Conservation (phyloP, 2,888 invertebrate species). For the Mongoloraphidia duomilia region DNA sequence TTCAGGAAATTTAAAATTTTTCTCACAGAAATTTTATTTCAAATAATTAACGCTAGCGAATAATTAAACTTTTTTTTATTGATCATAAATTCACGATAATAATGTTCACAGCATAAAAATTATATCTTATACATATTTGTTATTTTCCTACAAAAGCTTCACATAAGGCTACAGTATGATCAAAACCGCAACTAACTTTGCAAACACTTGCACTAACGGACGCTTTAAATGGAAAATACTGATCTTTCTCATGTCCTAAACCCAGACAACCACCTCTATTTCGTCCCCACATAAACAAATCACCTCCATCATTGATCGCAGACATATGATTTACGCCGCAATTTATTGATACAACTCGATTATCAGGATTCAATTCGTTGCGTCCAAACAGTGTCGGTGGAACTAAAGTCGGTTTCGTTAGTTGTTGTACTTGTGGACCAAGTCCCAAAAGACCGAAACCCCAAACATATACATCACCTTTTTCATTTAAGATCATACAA, state of each 20-base stretch:
- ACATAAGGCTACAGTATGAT: slow-evolving; percentile 68
- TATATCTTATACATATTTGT: no score
- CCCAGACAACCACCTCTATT: slow-evolving; percentile 77
- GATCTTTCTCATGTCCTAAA: slow-evolving; percentile 63
- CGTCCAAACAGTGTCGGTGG: slow-evolving; percentile 72
- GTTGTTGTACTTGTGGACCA: slow-evolving; percentile 62
- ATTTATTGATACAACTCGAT: slow-evolving; percentile 45
- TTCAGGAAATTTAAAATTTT: no score
- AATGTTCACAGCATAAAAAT: no score
- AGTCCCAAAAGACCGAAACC: slow-evolving; percentile 85
- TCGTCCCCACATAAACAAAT: slow-evolving; percentile 85
- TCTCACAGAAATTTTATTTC: no score
- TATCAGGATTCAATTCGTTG: slow-evolving; percentile 65
- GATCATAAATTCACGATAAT: no score
- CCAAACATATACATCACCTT: slow-evolving; percentile 82
- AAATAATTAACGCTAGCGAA: no score
- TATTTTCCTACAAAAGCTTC: slow-evolving; percentile 41
- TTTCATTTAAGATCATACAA: slow-evolving; percentile 67
- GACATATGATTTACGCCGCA: slow-evolving; percentile 66
- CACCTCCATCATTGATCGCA: slow-evolving; percentile 69
- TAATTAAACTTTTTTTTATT: no score
- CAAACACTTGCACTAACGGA: slow-evolving; percentile 62
- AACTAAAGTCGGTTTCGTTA: slow-evolving; percentile 52
- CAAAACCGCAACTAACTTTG: slow-evolving; percentile 68
- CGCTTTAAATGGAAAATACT: slow-evolving; percentile 76